These are phyloP conservation scores for Eidolon helvum DNA, from an alignment of 2,113 vertebrate species.

Conservation along the genomic window DNA sequence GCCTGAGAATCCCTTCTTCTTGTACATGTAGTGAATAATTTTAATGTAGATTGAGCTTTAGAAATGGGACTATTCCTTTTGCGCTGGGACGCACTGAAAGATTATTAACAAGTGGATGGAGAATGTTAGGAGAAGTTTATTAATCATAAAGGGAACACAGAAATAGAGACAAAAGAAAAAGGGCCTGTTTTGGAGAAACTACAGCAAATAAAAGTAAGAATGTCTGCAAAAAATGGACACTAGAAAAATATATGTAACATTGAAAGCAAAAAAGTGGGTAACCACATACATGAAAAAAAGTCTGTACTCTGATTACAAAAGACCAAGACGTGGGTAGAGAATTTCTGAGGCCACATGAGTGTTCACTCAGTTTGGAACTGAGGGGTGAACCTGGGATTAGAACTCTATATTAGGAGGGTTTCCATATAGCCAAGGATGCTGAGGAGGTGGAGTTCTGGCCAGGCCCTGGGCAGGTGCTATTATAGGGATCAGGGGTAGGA, in stretches of 20 bases:
- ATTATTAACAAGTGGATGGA: neutral
- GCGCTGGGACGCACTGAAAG: neutral
- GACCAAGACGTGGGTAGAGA: neutral
- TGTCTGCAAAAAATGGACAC: neutral
- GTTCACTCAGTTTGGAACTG: neutral
- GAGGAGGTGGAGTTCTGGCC: neutral
- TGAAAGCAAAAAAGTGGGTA: neutral
- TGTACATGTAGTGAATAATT: neutral
- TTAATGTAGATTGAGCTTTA: neutral
- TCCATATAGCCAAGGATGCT: too few relatives aligned
- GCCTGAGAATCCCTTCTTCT: neutral
- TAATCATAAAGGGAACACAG: neutral
- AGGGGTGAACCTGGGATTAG: neutral
- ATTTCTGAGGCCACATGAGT: neutral
- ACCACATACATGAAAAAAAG: fast-evolving
- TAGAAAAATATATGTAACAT: neutral
- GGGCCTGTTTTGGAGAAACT: neutral
- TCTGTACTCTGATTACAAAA: neutral
- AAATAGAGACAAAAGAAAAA: neutral
- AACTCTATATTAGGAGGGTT: neutral
- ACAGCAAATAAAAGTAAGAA: neutral
- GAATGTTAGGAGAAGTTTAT: neutral
- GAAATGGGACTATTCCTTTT: neutral
- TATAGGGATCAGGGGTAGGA: neutral
- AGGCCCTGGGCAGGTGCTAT: neutral